phyloP scores from a whole-genome alignment of 2,113 vertebrate species.

The Brachyistius frenatus region DNA sequence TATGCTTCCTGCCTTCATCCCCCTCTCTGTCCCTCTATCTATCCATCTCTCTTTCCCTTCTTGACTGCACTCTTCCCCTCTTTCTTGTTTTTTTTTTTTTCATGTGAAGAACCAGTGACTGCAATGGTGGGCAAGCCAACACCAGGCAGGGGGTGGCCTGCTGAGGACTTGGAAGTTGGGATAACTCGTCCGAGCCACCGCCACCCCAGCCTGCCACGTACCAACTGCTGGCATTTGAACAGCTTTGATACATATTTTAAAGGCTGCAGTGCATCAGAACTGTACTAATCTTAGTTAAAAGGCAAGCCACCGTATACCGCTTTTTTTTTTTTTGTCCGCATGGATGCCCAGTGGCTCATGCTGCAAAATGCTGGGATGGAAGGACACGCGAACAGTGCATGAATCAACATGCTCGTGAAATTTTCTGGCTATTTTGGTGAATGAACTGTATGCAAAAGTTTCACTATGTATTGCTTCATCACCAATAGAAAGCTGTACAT shows the following conservation, averaged over 20 bases:
- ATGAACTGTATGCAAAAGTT: no score
- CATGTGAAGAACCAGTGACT: constrained; percentile 70
- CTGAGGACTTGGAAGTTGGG: constrained; percentile 84
- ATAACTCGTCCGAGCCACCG: constrained; percentile 78
- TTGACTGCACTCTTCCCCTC: constrained; percentile 44
- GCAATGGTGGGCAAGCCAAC: constrained; percentile 70
- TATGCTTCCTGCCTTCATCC: constrained; percentile 63
- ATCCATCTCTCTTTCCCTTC: constrained; percentile 52
- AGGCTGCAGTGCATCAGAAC: constrained; percentile 79
- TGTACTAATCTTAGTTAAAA: constrained; percentile 84
- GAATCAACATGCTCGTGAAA: constrained; percentile 54
- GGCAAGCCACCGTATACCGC: constrained; percentile 65
- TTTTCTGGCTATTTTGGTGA: neutral
- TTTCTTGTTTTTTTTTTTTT: constrained; percentile 30
- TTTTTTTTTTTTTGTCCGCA: constrained; percentile 45
- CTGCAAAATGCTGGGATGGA: constrained; percentile 67
- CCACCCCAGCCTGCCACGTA: constrained; percentile 76
- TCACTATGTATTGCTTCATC: no score
- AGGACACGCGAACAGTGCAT: constrained; percentile 67
- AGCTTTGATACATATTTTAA: constrained; percentile 86
- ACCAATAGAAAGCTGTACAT: no score
- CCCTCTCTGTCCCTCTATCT: constrained; percentile 51
- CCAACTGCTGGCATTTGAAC: constrained; percentile 83
- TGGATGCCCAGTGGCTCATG: constrained; percentile 57
- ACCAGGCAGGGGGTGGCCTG: constrained; percentile 76